phyloP scores from a whole-genome alignment of 1,140 invertebrate genomes.

The Aradophagus sp. region DNA sequence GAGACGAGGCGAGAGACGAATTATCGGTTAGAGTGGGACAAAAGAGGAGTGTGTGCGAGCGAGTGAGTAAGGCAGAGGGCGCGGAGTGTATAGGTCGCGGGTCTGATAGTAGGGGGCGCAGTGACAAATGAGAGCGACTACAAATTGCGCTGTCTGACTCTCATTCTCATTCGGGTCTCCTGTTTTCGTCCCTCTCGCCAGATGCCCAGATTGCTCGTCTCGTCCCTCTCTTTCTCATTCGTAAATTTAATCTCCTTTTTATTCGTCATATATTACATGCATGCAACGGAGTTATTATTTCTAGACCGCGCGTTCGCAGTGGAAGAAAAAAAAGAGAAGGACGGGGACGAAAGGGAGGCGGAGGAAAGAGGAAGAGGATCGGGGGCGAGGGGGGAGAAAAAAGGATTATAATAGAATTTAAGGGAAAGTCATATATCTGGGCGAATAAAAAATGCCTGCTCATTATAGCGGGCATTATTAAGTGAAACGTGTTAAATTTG shows the following conservation, averaged over 20 bases:
- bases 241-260: slow-evolving; percentile 55
- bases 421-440: slow-evolving; percentile 51
- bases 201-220: slow-evolving; percentile 47
- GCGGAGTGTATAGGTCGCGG: slow-evolving; percentile 53
- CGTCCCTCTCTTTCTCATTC: slow-evolving; percentile 45
- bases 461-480: slow-evolving; percentile 44
- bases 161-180: slow-evolving; percentile 59
- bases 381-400: slow-evolving; percentile 25
- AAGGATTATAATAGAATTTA: slow-evolving; percentile 55
- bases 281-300: slow-evolving; percentile 55
- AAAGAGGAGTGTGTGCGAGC: slow-evolving; percentile 13
- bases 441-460: slow-evolving; percentile 40
- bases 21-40: slow-evolving; percentile 31
- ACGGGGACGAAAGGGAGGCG: no score
- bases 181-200: slow-evolving; percentile 54
- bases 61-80: slow-evolving; percentile 20
- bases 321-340: no score
- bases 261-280: slow-evolving; percentile 51
- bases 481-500: slow-evolving; percentile 37
- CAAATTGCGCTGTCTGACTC: slow-evolving; percentile 59
- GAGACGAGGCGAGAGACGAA: slow-evolving; percentile 48
- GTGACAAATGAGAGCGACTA: slow-evolving; percentile 61
- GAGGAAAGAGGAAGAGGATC: neutral
- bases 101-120: slow-evolving; percentile 54
- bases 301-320: slow-evolving; percentile 34